Percentiles rank a stretch among this genome's conserved stretches.
Conservation (phyloP, 2,797 vertebrate species). For the Sebastes itinus region DNA sequence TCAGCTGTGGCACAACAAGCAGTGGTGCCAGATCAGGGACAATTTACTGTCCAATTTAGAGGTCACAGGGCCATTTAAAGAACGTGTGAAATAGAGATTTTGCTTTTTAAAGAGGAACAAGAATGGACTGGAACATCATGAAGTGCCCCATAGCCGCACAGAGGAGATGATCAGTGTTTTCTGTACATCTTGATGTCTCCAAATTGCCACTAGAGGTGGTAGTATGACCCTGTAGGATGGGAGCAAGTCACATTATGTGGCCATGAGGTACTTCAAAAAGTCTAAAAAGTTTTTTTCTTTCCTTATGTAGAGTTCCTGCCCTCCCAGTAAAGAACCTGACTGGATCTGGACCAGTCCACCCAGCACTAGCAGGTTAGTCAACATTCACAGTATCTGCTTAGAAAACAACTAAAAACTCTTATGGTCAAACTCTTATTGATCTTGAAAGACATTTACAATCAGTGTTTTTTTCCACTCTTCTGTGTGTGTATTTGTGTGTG, state of each 20-base stretch:
- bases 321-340: slow-evolving; percentile 97
- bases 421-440: neutral
- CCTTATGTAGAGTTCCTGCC: slow-evolving; percentile 87
- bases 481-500: slow-evolving; percentile 26
- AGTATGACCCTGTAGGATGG: neutral
- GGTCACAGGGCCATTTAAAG: slow-evolving; percentile 1
- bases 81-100: neutral
- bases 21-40: neutral
- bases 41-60: neutral
- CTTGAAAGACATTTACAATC: slow-evolving; percentile 16
- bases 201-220: neutral
- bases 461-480: slow-evolving; percentile 36
- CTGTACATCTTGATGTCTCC: neutral
- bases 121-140: neutral
- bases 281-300: neutral
- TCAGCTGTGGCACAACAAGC: neutral
- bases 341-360: slow-evolving; percentile 92
- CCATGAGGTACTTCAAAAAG: neutral
- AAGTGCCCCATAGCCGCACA: neutral
- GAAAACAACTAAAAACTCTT: neutral
- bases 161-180: neutral
- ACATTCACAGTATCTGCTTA: neutral
- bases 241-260: neutral
- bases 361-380: slow-evolving; percentile 91
- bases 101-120: neutral